phyloP scores from a whole-genome alignment of 2,888 invertebrate species.

The Dryomyza anilis region DNA sequence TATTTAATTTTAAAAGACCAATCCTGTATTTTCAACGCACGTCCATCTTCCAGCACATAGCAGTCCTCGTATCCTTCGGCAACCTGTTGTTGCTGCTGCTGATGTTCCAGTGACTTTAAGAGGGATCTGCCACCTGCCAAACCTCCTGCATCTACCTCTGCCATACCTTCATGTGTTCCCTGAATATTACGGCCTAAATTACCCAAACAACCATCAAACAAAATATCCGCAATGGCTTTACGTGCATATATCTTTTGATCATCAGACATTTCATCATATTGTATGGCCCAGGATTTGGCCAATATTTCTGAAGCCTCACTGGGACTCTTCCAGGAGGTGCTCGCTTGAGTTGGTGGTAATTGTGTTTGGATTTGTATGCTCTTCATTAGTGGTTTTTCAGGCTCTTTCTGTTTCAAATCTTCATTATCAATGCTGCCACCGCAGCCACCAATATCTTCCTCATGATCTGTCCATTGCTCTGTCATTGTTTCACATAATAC shows the following conservation, averaged over 20 bases:
- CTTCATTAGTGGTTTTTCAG: background rate
- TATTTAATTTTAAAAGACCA: conserved; percentile 9
- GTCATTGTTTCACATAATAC: background rate
- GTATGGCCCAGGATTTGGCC: conserved; percentile 53
- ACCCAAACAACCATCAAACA: conserved; percentile 54
- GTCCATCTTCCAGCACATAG: conserved; percentile 24
- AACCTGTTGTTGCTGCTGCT: background rate
- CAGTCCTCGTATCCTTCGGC: conserved; percentile 10
- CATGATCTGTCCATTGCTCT: background rate
- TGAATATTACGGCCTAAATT: conserved; percentile 39
- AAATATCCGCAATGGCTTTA: conserved; percentile 53
- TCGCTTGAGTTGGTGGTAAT: too few relatives aligned
- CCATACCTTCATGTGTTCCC: background rate
- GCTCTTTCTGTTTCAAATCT: background rate
- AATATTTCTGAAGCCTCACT: conserved; percentile 45
- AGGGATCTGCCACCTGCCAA: background rate
- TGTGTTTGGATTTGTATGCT: too few relatives aligned
- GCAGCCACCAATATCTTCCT: background rate
- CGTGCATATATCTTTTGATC: conserved; percentile 50
- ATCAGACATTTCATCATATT: conserved; percentile 50
- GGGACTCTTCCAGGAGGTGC: background rate
- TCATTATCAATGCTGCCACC: background rate
- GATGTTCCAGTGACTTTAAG: background rate
- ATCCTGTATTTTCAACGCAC: conserved; percentile 15
- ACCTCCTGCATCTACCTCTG: background rate